These are phyloP conservation scores for Horisme vitalbata DNA, from an alignment of 2,888 invertebrate genomes.

Conservation along the genomic window DNA sequence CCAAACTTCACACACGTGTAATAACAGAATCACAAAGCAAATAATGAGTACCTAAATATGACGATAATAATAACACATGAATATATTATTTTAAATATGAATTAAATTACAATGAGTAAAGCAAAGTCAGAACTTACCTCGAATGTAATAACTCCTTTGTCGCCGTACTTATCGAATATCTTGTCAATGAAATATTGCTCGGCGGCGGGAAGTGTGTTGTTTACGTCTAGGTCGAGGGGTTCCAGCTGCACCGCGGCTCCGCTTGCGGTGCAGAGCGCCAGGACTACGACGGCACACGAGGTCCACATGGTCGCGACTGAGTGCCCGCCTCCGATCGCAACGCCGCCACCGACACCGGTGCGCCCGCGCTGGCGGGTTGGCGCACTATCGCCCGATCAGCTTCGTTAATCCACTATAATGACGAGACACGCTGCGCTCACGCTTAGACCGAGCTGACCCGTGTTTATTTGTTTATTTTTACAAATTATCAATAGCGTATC, in stretches of 20 bases:
- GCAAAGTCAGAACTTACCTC: slow-evolving; percentile 63
- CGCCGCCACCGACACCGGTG: slow-evolving; percentile 31
- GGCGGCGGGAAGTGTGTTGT: slow-evolving; percentile 59
- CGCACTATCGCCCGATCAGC: slow-evolving; percentile 65
- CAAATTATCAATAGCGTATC: slow-evolving; percentile 51
- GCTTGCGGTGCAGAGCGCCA: slow-evolving; percentile 46
- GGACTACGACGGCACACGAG: slow-evolving; percentile 58
- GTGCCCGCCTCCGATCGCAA: slow-evolving; percentile 33
- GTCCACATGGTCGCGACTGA: slow-evolving; percentile 69
- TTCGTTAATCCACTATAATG: slow-evolving; percentile 55
- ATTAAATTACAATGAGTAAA: slow-evolving; percentile 4
- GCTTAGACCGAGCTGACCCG: slow-evolving; percentile 41
- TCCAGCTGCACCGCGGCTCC: slow-evolving; percentile 35
- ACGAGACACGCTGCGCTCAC: slow-evolving; percentile 50
- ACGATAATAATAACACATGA: not conserved
- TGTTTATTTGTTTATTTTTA: slow-evolving; percentile 68
- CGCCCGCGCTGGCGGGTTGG: slow-evolving; percentile 53
- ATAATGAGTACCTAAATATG: not conserved
- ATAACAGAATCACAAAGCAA: not conserved
- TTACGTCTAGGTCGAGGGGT: slow-evolving; percentile 30
- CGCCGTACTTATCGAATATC: slow-evolving; percentile 83
- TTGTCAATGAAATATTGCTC: slow-evolving; percentile 77
- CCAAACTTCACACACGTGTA: too few relatives aligned
- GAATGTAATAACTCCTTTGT: slow-evolving; percentile 80
- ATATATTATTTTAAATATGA: not conserved